phyloP scores from a whole-genome alignment of 2,113 vertebrate genomes.

The mouse (Mus musculus) region DNA sequence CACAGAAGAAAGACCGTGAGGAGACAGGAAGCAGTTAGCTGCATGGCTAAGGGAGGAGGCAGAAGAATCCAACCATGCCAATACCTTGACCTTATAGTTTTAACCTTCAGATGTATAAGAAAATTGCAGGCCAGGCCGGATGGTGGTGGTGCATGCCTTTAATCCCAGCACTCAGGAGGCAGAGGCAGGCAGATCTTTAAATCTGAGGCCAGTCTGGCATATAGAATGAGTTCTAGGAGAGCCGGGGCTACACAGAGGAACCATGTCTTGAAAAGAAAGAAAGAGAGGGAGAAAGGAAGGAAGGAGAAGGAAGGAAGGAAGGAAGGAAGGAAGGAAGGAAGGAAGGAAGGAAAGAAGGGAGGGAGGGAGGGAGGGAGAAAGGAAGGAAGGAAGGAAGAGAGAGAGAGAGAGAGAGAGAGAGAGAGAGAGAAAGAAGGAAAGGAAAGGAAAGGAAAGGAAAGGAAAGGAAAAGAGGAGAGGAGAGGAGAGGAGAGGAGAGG shows the following conservation, averaged over 20 bases:
- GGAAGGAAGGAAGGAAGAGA: no score
- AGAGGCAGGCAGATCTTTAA: neutral
- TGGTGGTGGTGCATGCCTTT: neutral
- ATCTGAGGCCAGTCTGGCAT: neutral
- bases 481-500: fast-evolving
- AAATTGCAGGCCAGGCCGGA: neutral
- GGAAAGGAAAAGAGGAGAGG: no score
- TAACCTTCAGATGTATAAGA: neutral
- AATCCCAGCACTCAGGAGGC: neutral
- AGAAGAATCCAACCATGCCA: neutral
- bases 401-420: no score
- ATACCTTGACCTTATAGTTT: neutral
- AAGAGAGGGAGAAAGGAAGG: neutral
- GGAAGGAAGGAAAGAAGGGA: no score
- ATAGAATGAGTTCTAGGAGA: neutral
- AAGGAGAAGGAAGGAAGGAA: neutral
- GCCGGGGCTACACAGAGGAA: neutral
- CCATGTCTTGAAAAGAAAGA: neutral
- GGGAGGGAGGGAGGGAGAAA: no score
- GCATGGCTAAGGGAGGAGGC: neutral
- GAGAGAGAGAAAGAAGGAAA: neutral
- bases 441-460: no score
- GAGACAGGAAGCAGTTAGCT: neutral
- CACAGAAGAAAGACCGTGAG: neutral
- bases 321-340: no score